Conservation (phyloP, 2,797 vertebrate species). For the Coluber constrictor region DNA sequence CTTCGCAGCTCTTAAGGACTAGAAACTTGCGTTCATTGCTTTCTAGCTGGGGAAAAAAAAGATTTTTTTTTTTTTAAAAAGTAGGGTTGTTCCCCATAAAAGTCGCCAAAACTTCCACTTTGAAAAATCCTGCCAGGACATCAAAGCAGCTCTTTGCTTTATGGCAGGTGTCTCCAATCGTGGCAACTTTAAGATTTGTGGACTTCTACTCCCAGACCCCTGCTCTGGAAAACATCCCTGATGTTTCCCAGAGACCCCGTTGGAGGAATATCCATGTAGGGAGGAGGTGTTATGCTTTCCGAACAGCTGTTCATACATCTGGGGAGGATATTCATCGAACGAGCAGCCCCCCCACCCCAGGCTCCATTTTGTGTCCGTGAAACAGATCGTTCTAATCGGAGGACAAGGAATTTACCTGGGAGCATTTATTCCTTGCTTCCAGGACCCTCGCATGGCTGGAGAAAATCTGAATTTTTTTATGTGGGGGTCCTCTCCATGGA, state of each 20-base stretch:
- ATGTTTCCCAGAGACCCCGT: background rate
- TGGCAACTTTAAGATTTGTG: too few relatives aligned
- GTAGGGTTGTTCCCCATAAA: background rate
- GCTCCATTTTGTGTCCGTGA: background rate
- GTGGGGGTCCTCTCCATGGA: background rate
- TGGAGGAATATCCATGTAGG: too few relatives aligned
- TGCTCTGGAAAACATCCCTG: background rate
- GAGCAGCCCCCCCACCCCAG: background rate
- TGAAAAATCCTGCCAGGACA: background rate
- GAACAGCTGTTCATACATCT: background rate
- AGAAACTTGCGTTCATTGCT: background rate
- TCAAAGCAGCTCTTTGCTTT: background rate
- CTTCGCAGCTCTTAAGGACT: background rate
- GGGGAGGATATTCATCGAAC: background rate
- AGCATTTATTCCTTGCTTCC: background rate
- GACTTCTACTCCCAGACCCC: too few relatives aligned
- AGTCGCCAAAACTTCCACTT: background rate
- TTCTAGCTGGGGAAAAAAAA: background rate
- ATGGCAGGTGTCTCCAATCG: too few relatives aligned
- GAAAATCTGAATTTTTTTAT: background rate
- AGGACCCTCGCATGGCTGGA: background rate
- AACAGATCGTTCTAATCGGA: background rate
- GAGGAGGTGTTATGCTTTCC: background rate
- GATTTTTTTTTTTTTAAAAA: too few relatives aligned
- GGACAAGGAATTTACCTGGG: background rate